Evolutionary conservation across 2,797 vertebrate species (phyloP).

Genomic region (Silurus aristotelis): DNA sequence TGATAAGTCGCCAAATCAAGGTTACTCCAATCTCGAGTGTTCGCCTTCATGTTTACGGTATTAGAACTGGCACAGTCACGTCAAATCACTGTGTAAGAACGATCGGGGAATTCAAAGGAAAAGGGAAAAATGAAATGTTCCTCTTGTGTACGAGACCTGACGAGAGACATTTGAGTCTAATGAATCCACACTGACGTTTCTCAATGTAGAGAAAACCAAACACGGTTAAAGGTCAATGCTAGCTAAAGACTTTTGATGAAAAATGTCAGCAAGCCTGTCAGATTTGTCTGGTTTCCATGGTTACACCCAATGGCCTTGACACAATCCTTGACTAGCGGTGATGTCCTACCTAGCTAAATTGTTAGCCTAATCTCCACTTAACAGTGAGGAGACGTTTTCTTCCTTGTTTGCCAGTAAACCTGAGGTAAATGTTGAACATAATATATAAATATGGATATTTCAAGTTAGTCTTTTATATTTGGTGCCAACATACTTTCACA

Average conservation of each 20-base stretch:
- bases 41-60: constrained; percentile 4
- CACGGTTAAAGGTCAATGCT: background rate
- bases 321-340: background rate
- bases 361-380: background rate
- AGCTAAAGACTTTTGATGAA: background rate
- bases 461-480: too few species aligned
- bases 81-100: background rate
- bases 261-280: background rate
- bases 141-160: background rate
- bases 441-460: too few species aligned
- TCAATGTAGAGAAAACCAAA: background rate
- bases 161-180: background rate
- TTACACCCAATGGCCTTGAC: background rate
- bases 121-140: background rate
- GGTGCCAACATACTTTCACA: too few species aligned
- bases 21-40: background rate
- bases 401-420: too few species aligned
- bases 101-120: background rate
- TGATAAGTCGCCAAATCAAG: constrained; percentile 14
- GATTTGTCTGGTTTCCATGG: background rate
- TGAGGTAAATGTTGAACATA: too few species aligned
- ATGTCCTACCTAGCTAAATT: background rate
- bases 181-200: background rate
- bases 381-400: background rate
- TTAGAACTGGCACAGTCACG: constrained; percentile 3